Conservation (phyloP, 2,113 vertebrate species). For the Saccopteryx bilineata region DNA sequence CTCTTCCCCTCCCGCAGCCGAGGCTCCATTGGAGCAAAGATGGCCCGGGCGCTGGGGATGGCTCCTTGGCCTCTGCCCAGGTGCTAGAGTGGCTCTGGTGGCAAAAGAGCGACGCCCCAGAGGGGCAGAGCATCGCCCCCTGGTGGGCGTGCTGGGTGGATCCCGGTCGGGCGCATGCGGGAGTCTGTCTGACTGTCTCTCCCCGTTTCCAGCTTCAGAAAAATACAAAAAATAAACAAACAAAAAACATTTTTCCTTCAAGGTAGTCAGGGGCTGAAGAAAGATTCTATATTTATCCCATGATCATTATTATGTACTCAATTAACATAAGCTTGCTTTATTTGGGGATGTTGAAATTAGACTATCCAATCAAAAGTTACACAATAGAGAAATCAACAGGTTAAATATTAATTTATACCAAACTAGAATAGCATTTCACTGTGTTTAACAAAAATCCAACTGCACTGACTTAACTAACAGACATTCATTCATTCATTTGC, state of each 20-base stretch:
- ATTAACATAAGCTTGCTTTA: background rate
- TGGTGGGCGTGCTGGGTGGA: no score
- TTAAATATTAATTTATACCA: background rate
- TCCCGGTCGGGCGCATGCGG: no score
- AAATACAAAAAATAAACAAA: no score
- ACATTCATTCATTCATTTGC: background rate
- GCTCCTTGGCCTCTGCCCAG: no score
- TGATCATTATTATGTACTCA: slow-evolving; percentile 5
- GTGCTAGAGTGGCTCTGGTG: no score
- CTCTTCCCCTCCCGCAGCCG: no score
- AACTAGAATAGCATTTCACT: background rate
- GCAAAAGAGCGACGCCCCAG: no score
- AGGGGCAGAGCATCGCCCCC: no score
- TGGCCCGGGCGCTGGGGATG: no score
- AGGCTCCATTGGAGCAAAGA: no score
- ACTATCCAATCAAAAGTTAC: background rate
- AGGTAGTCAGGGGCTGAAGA: background rate
- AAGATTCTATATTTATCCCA: background rate
- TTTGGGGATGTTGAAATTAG: background rate
- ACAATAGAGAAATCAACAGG: background rate
- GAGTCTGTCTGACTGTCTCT: no score
- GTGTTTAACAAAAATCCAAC: background rate
- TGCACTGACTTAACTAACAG: background rate
- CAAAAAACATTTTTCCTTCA: slow-evolving; percentile 21
- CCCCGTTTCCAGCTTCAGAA: no score